Base-by-base conservation (phyloP, 1,140 invertebrate species). In the Scaptomyza hsui region DNA sequence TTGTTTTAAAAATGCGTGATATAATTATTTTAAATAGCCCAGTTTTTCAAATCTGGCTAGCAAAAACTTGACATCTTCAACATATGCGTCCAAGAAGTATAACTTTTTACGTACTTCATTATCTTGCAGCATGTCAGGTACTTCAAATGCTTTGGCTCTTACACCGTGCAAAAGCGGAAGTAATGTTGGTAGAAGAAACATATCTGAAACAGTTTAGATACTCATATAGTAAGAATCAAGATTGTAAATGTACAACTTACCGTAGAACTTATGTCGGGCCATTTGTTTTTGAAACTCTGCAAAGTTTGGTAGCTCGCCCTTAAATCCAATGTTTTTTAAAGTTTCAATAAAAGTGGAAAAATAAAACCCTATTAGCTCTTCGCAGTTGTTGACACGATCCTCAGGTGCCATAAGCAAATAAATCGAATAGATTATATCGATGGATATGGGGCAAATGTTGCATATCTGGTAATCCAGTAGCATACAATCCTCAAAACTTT, bases 381-480 rank as follows among this genome's bases (percentile, higher is more conserved):
- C 47, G 26, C 56, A 53, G n/a, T 75, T 37, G 0, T 70, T 42
- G 5, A 19, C 15, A 4, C 89, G 82, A 24, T 85, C 42, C 2
- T 90, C 69, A 0, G 64, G 15, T 13, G 51, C 49, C 63, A 89
- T 48, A 0, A 90, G 4, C 79, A 88, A 53, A 29, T 78, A 85
- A 1, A 69, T 63, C 0, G 79, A 71, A 57, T 90, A 88, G 0
- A 72, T 70, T 0, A 88, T 0, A 52, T 90, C 88, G 1, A 67
- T 41, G 0, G 63, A 51, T 7, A 74, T 68, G 1, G 88, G 70
- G 1, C 44, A 55, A 1, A 69, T 16, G 18, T 85, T 78, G 10
- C 41, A 48, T 0, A 81, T 19, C 53, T 90, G 89, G 1, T 71
- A 90, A 18, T 90, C 89, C 4, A 88, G 15, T 9, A 90, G 10